Evolutionary conservation across 1,140 invertebrate species (phyloP).

Genomic region (Drosophila punjabiensis): DNA sequence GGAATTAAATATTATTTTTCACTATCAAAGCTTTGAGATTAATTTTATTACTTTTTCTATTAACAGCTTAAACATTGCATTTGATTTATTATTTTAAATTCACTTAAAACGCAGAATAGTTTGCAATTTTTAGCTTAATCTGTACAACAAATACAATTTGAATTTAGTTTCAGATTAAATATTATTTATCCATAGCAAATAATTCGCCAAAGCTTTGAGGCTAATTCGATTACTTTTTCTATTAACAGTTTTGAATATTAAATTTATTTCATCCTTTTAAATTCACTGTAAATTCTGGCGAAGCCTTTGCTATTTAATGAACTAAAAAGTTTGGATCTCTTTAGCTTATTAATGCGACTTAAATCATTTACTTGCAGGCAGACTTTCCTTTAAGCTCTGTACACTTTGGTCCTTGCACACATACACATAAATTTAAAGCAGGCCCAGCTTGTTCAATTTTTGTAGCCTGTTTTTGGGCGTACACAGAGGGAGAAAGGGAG

Average conservation of each 20-base stretch:
- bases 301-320: not conserved
- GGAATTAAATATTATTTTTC: not conserved
- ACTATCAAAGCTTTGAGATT: not conserved
- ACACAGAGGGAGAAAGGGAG: not conserved
- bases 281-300: not conserved
- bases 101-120: too few species aligned
- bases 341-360: conserved; percentile 6
- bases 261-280: not conserved
- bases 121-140: not conserved
- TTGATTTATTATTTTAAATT: too few species aligned
- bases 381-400: conserved; percentile 1
- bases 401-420: conserved; percentile 6
- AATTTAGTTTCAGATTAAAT: not conserved
- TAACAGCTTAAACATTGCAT: too few species aligned
- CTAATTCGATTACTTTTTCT: not conserved
- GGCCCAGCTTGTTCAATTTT: conserved; percentile 34
- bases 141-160: not conserved
- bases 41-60: too few species aligned
- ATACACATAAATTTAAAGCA: conserved; percentile 43
- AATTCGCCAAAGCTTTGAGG: not conserved
- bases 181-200: not conserved
- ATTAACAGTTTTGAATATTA: not conserved
- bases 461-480: conserved; percentile 28
- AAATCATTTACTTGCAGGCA: not conserved
- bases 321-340: conserved; percentile 1